Conservation (phyloP, 2,888 invertebrate species). For the Barypeithes pellucidus region DNA sequence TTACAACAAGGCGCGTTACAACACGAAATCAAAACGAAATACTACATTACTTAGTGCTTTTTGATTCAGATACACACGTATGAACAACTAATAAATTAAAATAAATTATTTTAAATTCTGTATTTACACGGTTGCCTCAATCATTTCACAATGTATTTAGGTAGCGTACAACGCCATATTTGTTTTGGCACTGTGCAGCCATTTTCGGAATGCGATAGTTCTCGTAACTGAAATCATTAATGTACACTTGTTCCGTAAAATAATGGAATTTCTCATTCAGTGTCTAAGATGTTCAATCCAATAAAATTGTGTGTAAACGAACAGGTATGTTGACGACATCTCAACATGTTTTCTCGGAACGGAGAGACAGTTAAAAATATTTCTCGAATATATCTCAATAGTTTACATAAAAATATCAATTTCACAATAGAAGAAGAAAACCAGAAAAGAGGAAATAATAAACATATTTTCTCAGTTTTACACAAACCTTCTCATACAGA, state of each 20-base stretch:
- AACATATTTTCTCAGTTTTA: too few relatives aligned
- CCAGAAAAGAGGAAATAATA: too few relatives aligned
- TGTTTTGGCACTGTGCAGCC: slow-evolving; percentile 31
- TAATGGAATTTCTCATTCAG: too few relatives aligned
- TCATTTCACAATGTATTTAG: slow-evolving; percentile 33
- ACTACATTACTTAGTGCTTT: neutral
- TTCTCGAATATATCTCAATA: too few relatives aligned
- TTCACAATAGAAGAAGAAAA: neutral
- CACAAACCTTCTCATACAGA: too few relatives aligned
- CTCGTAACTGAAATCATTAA: neutral
- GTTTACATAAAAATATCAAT: too few relatives aligned
- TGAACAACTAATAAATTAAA: slow-evolving; percentile 31
- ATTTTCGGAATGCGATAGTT: slow-evolving; percentile 23
- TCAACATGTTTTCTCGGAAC: too few relatives aligned
- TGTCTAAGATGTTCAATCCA: too few relatives aligned
- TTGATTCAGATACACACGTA: neutral
- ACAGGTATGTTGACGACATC: too few relatives aligned
- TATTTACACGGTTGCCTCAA: slow-evolving; percentile 26
- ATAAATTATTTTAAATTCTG: slow-evolving; percentile 37
- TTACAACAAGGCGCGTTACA: slow-evolving; percentile 9
- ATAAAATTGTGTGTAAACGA: too few relatives aligned
- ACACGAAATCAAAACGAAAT: slow-evolving; percentile 11
- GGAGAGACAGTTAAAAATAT: too few relatives aligned
- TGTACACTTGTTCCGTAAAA: too few relatives aligned
- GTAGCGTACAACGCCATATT: slow-evolving; percentile 27